Evolutionary conservation across 2,797 vertebrate species (phyloP), one percentile per base, ranked within the genome.

Genomic region (Melanotaenia pygmaea): DNA sequence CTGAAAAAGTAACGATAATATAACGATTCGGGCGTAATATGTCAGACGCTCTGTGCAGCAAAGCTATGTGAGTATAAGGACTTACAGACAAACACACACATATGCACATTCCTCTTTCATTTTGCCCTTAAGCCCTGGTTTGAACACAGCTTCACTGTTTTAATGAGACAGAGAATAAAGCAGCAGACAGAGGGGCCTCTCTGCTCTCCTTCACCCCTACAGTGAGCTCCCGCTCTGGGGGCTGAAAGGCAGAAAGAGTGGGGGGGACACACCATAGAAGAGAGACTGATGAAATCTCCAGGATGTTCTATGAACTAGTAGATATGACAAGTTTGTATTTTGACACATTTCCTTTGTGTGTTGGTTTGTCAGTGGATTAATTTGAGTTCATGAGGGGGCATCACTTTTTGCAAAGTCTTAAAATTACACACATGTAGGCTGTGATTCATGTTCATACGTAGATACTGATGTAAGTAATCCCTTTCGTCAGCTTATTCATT

Each of bases 71-170:
- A 38, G 50, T 37, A 11, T 28, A 43, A 45, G 9, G 34, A 72
- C 66, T 58, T 71, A 63, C 34, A 67, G 59, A 50, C 20, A 74
- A 65, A 81, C 68, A 69, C 72, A 77, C 79, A 80, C 64, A 84
- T 59, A 59, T 62, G 64, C 77, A 66, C 80, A 88, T 80, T 83
- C 74, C 64, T 64, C 61, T 64, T 68, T 59, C 59, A 20, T 76
- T 73, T 64, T 47, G 77, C 81, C 82, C 80, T 67, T 75, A 53
- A 80, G 74, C 84, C 62, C 54, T 30, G 0, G 51, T 56, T 71
- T 51, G 71, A 90, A 86, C 84, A 88, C 86, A 90, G 89, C 80
- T 50, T 65, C 80, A 72, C 77, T 88, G 88, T 90, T 81, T 74
- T 82, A 87, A 79, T 59, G 63, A 82, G 82, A 76, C 67, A 43